Percentiles rank a stretch among this genome's conserved stretches.
phyloP scores from a whole-genome alignment of 2,888 invertebrate genomes.

The Norana najaformis region DNA sequence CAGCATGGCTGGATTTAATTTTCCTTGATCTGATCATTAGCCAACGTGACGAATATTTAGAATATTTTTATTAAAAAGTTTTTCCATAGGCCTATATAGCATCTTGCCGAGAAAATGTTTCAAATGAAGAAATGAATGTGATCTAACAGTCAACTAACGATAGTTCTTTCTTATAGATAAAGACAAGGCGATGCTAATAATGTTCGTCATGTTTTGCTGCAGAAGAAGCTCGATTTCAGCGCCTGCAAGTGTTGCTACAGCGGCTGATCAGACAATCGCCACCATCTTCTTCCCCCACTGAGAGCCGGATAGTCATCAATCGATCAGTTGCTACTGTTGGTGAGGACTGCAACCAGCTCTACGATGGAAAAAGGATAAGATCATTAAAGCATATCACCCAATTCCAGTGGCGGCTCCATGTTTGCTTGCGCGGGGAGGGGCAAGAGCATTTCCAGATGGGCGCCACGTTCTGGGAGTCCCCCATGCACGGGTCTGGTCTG shows the following conservation, averaged over 20 bases:
- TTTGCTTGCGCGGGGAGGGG: too few relatives aligned
- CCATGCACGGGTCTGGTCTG: too few relatives aligned
- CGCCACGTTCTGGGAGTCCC: too few relatives aligned
- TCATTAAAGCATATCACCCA: not conserved
- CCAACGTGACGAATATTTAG: too few relatives aligned
- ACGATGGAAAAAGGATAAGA: not conserved
- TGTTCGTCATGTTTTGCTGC: not conserved
- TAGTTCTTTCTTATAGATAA: not conserved
- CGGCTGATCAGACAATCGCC: too few relatives aligned
- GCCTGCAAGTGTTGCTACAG: not conserved
- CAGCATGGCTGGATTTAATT: too few relatives aligned
- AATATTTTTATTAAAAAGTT: too few relatives aligned
- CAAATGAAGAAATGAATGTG: not conserved
- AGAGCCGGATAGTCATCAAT: not conserved
- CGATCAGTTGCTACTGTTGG: slow-evolving; percentile 2
- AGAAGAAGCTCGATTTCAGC: not conserved
- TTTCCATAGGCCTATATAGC: too few relatives aligned
- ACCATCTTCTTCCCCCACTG: not conserved
- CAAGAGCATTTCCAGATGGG: too few relatives aligned
- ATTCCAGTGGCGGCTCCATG: not conserved
- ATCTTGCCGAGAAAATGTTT: not conserved
- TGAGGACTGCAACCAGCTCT: not conserved
- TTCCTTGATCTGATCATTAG: not conserved
- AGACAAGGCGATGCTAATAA: not conserved
- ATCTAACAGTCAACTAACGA: not conserved